A percentile compares a stretch with the other conserved stretches of the same genome.
Evolutionary conservation across 1,140 invertebrate species (phyloP).

Genomic region (Hyles vespertilio): DNA sequence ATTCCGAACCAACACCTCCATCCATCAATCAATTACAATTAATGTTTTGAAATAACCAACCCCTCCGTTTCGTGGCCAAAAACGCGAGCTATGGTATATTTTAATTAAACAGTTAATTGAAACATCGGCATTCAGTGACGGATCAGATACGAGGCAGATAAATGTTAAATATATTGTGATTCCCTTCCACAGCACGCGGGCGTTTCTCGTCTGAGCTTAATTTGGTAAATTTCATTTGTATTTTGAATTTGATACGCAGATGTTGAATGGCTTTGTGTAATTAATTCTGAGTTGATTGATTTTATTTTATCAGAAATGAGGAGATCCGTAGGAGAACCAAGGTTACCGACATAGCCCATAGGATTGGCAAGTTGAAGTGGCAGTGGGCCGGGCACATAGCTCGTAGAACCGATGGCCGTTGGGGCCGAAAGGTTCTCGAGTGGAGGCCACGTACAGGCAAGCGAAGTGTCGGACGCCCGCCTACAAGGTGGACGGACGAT

Average conservation of each 20-base stretch:
- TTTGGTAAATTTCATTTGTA: slow-evolving; percentile 35
- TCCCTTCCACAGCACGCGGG: slow-evolving; percentile 1
- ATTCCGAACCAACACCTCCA: too few relatives aligned
- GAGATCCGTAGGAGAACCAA: too few relatives aligned
- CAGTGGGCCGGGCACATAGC: too few relatives aligned
- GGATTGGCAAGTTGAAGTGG: too few relatives aligned
- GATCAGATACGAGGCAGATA: slow-evolving; percentile 12
- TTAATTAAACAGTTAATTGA: slow-evolving; percentile 18
- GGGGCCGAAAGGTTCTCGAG: too few relatives aligned
- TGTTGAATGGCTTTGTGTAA: slow-evolving; percentile 25
- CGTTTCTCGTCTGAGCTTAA: slow-evolving; percentile 18
- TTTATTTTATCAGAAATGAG: too few relatives aligned
- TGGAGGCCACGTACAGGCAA: too few relatives aligned
- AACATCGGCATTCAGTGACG: slow-evolving; percentile 7
- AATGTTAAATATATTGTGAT: slow-evolving; percentile 17
- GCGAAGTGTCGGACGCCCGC: too few relatives aligned
- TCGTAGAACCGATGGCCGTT: too few relatives aligned
- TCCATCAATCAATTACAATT: not conserved
- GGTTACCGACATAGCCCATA: too few relatives aligned
- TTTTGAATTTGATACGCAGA: slow-evolving; percentile 29
- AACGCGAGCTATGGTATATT: not conserved
- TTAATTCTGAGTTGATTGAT: slow-evolving; percentile 25
- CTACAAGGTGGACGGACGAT: too few relatives aligned
- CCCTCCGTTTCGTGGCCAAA: not conserved
- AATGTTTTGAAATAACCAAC: not conserved